Conservation (phyloP, 1,140 invertebrate species). For the Augochlora pura region DNA sequence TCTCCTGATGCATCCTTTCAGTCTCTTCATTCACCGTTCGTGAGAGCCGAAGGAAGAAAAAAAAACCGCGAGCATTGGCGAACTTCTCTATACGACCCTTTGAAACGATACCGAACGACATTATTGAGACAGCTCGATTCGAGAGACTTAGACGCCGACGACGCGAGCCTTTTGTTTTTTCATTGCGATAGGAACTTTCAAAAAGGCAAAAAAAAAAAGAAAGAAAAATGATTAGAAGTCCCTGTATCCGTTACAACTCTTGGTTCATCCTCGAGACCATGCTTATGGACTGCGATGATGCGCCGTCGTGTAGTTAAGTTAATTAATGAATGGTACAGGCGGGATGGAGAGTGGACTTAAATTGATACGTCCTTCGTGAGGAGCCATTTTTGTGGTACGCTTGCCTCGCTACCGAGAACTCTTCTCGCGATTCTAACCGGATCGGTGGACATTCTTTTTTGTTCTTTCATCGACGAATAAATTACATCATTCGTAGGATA, state of each 20-base stretch:
- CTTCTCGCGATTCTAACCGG: constrained; percentile 24
- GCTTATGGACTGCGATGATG: constrained; percentile 73
- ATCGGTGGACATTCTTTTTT: constrained; percentile 14
- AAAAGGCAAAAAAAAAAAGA: not conserved
- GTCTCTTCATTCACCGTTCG: constrained; percentile 16
- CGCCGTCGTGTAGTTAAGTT: constrained; percentile 78
- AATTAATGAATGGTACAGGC: constrained; percentile 80
- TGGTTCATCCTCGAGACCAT: constrained; percentile 67
- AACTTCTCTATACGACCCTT: not conserved
- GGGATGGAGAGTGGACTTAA: constrained; percentile 76
- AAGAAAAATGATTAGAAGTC: constrained; percentile 58
- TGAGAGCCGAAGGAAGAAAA: not conserved
- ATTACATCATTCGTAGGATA: not conserved
- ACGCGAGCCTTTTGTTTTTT: not conserved
- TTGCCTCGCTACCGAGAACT: constrained; percentile 2
- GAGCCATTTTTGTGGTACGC: constrained; percentile 71
- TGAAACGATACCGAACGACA: not conserved
- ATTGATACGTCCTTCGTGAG: constrained; percentile 79
- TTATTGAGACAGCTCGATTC: not conserved
- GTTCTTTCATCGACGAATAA: not conserved
- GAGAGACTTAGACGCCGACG: not conserved
- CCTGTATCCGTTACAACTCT: constrained; percentile 65
- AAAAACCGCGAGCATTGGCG: not conserved
- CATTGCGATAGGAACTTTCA: too few relatives aligned
- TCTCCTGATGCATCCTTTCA: constrained; percentile 46